Evolutionary conservation across 2,113 vertebrate species (phyloP).

Genomic region (Fulmarus glacialis): DNA sequence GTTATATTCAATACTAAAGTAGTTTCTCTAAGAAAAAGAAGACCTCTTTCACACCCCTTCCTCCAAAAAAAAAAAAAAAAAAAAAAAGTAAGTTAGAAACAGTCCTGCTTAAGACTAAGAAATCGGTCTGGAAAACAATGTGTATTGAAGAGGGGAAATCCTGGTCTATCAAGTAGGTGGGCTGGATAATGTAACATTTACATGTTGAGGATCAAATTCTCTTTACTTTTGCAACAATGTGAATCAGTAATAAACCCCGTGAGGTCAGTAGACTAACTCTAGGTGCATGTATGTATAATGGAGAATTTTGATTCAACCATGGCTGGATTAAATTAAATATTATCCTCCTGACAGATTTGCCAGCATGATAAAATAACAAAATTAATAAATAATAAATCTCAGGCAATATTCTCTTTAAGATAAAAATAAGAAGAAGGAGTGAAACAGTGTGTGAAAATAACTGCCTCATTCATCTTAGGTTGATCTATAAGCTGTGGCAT

Average conservation of each 20-base stretch:
- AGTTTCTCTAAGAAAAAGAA: neutral
- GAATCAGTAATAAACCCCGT: neutral
- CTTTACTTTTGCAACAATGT: neutral
- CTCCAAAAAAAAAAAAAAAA: neutral
- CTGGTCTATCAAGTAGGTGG: neutral
- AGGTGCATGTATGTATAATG: neutral
- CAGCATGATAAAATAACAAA: neutral
- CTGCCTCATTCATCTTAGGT: constrained; percentile 25
- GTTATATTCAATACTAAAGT: neutral
- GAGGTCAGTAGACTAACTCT: neutral
- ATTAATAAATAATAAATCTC: neutral
- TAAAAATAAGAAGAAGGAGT: constrained; percentile 14
- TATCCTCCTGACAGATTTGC: neutral
- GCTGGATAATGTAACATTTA: neutral
- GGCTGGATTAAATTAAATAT: neutral
- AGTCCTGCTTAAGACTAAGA: neutral
- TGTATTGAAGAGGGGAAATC: neutral
- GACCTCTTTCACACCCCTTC: fast-evolving
- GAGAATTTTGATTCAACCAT: neutral
- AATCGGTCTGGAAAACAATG: neutral
- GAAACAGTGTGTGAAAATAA: constrained; percentile 13
- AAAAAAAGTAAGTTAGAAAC: neutral
- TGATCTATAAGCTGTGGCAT: constrained; percentile 14
- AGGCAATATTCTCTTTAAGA: neutral
- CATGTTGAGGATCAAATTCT: neutral